Evolutionary conservation across 2,113 vertebrate genomes (phyloP).

Genomic region (Chiloscyllium plagiosum): DNA sequence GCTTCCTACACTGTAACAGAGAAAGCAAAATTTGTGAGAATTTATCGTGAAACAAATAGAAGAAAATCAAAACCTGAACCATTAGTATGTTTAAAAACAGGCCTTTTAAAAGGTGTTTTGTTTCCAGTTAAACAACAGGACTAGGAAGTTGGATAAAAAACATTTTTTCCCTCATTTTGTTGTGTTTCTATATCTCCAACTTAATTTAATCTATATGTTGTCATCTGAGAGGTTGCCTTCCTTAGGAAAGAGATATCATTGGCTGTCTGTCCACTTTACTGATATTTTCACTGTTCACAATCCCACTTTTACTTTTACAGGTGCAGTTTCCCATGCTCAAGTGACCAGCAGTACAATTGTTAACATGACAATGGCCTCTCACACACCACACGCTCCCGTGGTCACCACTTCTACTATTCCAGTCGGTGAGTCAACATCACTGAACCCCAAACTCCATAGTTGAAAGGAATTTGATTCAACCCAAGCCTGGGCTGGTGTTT

Average conservation of each 20-base stretch:
- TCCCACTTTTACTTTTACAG: conserved; percentile 52
- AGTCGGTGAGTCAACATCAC: conserved; percentile 72
- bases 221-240: not conserved
- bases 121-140: not conserved
- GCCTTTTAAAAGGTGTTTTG: not conserved
- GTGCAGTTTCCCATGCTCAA: conserved; percentile 82
- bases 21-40: not conserved
- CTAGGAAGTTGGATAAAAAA: not conserved
- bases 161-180: not conserved
- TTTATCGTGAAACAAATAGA: not conserved
- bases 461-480: not conserved
- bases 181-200: not conserved
- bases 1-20: not conserved
- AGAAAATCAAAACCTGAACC: not conserved
- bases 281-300: not conserved
- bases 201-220: not conserved
- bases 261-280: not conserved
- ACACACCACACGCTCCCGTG: conserved; percentile 90
- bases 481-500: not conserved
- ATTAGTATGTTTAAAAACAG: not conserved
- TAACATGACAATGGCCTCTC: conserved; percentile 95
- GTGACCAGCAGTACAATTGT: conserved; percentile 86
- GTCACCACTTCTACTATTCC: conserved; percentile 93
- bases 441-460: not conserved
- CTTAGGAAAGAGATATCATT: not conserved